Conservation (phyloP, 2,113 vertebrate species). For the Chloropsis hardwickii region DNA sequence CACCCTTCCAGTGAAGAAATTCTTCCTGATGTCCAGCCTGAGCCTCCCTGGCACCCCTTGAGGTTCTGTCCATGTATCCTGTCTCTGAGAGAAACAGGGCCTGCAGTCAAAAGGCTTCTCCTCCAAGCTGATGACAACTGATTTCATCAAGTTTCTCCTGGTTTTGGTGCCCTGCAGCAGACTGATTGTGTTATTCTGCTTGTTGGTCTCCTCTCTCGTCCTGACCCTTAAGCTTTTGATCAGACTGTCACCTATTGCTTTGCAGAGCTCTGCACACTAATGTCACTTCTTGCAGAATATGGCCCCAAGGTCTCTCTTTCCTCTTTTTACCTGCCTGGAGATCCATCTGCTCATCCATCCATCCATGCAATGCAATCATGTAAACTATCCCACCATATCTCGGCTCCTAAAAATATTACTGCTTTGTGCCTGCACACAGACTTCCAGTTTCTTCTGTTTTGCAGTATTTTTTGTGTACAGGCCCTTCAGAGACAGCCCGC, state of each 20-base stretch:
- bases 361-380: neutral
- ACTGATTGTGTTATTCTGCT: rapidly evolving
- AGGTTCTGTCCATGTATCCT: neutral
- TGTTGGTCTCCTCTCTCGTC: rapidly evolving
- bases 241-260: neutral
- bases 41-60: neutral
- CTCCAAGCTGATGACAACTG: neutral
- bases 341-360: neutral
- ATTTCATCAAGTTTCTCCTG: neutral
- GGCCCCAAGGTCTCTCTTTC: neutral
- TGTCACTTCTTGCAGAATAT: neutral
- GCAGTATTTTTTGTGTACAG: neutral
- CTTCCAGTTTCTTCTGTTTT: neutral
- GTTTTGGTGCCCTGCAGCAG: neutral
- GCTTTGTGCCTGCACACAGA: neutral
- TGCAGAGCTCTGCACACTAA: neutral
- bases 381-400: neutral
- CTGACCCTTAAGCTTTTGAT: neutral
- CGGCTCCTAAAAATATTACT: neutral
- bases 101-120: neutral
- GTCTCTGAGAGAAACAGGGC: neutral
- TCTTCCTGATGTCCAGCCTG: neutral
- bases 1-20: neutral
- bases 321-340: neutral
- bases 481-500: neutral